These are phyloP conservation scores for Lasioglossum pauxillum DNA, from an alignment of 2,888 invertebrate species.

Conservation along the genomic window DNA sequence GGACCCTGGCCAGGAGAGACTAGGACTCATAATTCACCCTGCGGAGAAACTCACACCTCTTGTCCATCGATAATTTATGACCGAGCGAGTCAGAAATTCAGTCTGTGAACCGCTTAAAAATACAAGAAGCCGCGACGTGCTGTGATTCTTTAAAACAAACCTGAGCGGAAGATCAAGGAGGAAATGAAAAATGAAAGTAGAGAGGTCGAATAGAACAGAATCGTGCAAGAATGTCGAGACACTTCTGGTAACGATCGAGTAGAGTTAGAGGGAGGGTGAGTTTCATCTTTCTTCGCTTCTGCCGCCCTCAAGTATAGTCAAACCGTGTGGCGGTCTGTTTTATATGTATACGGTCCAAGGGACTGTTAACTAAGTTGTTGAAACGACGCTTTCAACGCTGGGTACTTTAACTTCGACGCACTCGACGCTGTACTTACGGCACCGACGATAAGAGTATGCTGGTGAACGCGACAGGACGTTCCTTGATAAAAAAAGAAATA, in stretches of 20 bases:
- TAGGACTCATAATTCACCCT: constrained; percentile 55
- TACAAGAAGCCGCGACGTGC: constrained; percentile 56
- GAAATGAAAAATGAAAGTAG: constrained; percentile 1
- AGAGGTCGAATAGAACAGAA: not conserved
- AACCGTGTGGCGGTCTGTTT: constrained; percentile 55
- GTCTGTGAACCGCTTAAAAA: constrained; percentile 51
- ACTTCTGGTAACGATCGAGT: constrained; percentile 41
- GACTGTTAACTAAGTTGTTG: constrained; percentile 53
- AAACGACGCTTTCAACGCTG: constrained; percentile 46
- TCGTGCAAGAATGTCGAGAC: constrained; percentile 22
- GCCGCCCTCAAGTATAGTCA: constrained; percentile 26
- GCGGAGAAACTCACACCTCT: constrained; percentile 48
- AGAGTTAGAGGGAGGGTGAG: constrained; percentile 43
- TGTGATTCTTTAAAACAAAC: constrained; percentile 54
- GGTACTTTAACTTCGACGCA: constrained; percentile 12
- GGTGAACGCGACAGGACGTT: not conserved
- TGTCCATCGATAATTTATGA: constrained; percentile 52
- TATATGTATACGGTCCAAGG: constrained; percentile 39
- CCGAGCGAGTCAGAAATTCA: constrained; percentile 52
- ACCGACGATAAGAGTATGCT: not conserved
- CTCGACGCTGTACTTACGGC: not conserved
- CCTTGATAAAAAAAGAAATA: not conserved
- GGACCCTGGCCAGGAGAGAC: constrained; percentile 12
- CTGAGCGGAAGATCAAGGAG: constrained; percentile 10
- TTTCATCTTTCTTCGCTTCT: constrained; percentile 42